Conservation (phyloP, 1,140 invertebrate genomes). For the Euwallacea fornicatus region DNA sequence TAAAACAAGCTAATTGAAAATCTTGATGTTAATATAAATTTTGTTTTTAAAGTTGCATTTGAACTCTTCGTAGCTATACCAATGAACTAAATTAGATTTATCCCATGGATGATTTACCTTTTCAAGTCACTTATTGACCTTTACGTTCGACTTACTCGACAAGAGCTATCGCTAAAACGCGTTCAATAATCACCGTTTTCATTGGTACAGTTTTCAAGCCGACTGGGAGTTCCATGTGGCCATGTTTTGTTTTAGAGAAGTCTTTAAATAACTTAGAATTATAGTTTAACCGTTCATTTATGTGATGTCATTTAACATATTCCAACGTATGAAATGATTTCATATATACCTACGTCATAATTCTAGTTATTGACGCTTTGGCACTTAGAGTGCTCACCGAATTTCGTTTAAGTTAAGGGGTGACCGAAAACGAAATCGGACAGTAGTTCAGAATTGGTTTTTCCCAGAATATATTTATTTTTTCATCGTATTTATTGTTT, state of each 20-base stretch:
- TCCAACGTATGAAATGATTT: slow-evolving; percentile 50
- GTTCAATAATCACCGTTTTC: slow-evolving; percentile 27
- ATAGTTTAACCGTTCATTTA: slow-evolving; percentile 47
- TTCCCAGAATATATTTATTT: slow-evolving; percentile 27
- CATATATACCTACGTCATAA: slow-evolving; percentile 46
- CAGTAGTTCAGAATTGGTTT: slow-evolving; percentile 30
- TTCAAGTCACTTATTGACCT: not conserved
- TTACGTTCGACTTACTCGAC: not conserved
- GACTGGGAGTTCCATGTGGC: slow-evolving; percentile 49
- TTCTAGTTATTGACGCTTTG: slow-evolving; percentile 50
- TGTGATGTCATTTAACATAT: slow-evolving; percentile 51
- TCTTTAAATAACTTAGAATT: slow-evolving; percentile 48
- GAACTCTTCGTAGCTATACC: slow-evolving; percentile 47
- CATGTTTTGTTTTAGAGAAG: slow-evolving; percentile 44
- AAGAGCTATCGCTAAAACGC: slow-evolving; percentile 7
- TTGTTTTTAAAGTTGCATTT: slow-evolving; percentile 26
- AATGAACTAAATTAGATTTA: slow-evolving; percentile 37
- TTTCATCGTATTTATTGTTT: slow-evolving; percentile 36
- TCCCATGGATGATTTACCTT: not conserved
- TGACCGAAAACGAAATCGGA: slow-evolving; percentile 51
- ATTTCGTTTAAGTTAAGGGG: slow-evolving; percentile 49
- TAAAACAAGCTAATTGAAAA: slow-evolving; percentile 18
- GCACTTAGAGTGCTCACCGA: slow-evolving; percentile 47
- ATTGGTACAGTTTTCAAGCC: slow-evolving; percentile 44
- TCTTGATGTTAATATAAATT: slow-evolving; percentile 20